Conservation (phyloP, 2,797 vertebrate genomes). For the Manis javanica region DNA sequence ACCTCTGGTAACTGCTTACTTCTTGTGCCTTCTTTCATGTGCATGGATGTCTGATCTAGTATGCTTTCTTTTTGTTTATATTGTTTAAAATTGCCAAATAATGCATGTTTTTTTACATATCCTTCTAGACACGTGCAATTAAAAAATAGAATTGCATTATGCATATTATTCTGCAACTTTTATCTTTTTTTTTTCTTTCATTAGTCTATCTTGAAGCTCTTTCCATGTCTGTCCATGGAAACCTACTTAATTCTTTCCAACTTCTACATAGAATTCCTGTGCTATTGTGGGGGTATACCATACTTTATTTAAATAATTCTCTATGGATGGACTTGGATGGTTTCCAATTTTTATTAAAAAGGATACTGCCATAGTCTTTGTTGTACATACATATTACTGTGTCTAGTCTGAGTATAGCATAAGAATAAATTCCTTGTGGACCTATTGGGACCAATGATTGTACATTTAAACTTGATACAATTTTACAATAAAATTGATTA, state of each 20-base stretch:
- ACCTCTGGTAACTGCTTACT: slow-evolving; percentile 63
- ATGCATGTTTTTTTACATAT: neutral
- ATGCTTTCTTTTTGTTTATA: slow-evolving; percentile 13
- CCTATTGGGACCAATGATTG: neutral
- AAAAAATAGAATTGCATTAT: neutral
- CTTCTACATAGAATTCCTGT: neutral
- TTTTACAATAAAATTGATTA: neutral
- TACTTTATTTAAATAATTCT: neutral
- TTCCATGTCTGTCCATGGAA: neutral
- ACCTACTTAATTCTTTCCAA: neutral
- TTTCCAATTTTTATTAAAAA: slow-evolving; percentile 29
- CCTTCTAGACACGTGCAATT: neutral
- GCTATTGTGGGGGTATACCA: too few species aligned
- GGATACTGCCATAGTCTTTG: neutral
- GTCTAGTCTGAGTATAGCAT: neutral
- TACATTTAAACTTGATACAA: neutral
- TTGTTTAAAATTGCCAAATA: slow-evolving; percentile 14
- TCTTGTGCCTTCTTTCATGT: neutral
- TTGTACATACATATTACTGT: neutral
- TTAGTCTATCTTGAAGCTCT: neutral
- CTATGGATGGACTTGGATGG: neutral
- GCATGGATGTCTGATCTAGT: neutral
- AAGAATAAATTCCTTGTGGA: slow-evolving; percentile 10
- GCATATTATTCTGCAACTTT: neutral
- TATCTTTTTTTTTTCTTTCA: neutral